Base-by-base conservation (phyloP, 92 coral and sea anemone species). In the Phenganax stokvisi region DNA sequence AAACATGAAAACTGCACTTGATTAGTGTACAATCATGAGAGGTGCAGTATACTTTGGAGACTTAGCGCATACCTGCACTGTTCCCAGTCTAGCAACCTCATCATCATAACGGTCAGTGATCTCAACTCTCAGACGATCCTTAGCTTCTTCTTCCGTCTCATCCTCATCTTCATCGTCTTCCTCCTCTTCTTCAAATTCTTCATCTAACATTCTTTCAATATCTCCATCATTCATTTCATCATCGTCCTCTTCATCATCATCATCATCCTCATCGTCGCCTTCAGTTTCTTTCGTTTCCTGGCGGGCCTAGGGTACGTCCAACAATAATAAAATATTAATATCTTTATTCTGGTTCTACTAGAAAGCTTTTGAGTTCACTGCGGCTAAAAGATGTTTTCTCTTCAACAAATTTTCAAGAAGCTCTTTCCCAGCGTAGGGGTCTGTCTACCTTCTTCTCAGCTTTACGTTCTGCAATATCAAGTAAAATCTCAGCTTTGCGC, bases 111-210 rank as follows among this genome's bases (percentile, higher is more conserved):
- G 90, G 29, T 93, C 97, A 37, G 91, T 92, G 52, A 93, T 91
- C 84, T 93, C 98, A 9, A 93, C 88, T 71, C 92, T 93, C 78
- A 93, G 85, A 28, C 98, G 81, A 73, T 91, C 98, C 16, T 85
- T 86, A 60, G 98, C 98, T 63, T 93, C 98, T 61, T 91, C 97
- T 64, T 93, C 98, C 1, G 89, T 93, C 77, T 93, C 98, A 47
- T 93, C 98, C 57, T 93, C 98, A 10, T 92, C 97, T 11, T 93
- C 98, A 17, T 93, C 98, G 74, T 85, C 57, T 54, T 93, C 97
- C 29, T 92, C 97, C 10, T 90, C 93, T 7, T 91, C 97, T 69
- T 93, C 98, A 62, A 86, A 86, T 16, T 87, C 93, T 12, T 89
- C 93, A 75, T 89, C 91, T 55, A 90, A 75, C 56, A 88, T 59